Base-by-base conservation (phyloP, 2,888 invertebrate species). In the Drosophila borborema region DNA sequence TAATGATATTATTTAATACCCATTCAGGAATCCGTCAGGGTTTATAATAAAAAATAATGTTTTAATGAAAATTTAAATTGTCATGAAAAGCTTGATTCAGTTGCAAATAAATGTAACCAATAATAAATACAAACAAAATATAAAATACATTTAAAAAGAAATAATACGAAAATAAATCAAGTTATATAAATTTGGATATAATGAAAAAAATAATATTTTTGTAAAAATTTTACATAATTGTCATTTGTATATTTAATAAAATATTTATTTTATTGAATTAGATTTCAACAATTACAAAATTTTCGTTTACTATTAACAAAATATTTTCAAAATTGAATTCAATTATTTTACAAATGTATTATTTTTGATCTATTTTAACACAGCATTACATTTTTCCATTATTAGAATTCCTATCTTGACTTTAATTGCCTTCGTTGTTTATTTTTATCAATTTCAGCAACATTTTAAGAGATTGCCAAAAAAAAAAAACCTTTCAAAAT, bases 361-460 rank as follows among this genome's bases (percentile, higher is more conserved):
- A 31, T n/a, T 31, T n/a, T 23, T 28, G 1, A 31, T 31, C 9
- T 31, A 7, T 2, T 31, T 31, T 12, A 18, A 18, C 7, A 34
- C 49, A 18, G 6, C 31, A 31, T 18, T 10, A n/a, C 1, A 6
- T 1, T 1, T 14, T n/a, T 38, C 2, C 16, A 53, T 53, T 23
- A 23, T 23, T 6, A 10, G 6, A 23, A 23, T n/a, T n/a, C 2
- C 23, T 36, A n/a, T 23, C 9, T 20, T 23, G 1, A 5, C 40
- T 28, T 2, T 9, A n/a, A 31, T n/a, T 49, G 23, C 4, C 28
- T 23, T 4, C 1, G 3, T n/a, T 54, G n/a, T 18, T 31, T 18
- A n/a, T 23, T 41, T 56, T 36, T n/a, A 46, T 58, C 36, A 60
- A 60, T 55, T 53, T 40, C 16, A 53, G 7, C 16, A 0, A 1